Evolutionary conservation across 1,140 invertebrate genomes (phyloP).

Genomic region (Aphidius ervi): DNA sequence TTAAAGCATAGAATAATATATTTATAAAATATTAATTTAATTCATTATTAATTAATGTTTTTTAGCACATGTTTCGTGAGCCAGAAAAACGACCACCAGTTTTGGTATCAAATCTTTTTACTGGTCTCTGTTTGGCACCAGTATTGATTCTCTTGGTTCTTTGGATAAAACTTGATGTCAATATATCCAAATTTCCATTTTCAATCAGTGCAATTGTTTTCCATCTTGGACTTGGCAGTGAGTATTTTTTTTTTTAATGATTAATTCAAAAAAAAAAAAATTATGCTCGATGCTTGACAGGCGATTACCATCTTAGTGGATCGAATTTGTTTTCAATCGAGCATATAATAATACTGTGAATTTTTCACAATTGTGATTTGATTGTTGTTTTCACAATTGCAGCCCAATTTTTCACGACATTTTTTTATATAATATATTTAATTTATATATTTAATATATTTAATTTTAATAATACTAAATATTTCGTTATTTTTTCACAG

Average conservation of each 20-base stretch:
- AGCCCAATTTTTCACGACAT: conserved; percentile 46
- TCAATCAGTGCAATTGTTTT: conserved; percentile 79
- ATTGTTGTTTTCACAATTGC: conserved; percentile 35
- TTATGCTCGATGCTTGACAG: conserved; percentile 41
- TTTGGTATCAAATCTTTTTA: conserved; percentile 87
- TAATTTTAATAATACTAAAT: background rate
- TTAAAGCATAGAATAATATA: too few relatives aligned
- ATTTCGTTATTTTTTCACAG: conserved; percentile 51
- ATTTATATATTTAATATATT: background rate
- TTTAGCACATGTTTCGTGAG: conserved; percentile 84
- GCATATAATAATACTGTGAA: conserved; percentile 41
- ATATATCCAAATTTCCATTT: conserved; percentile 78
- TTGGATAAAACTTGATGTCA: conserved; percentile 86
- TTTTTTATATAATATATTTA: conserved; percentile 9
- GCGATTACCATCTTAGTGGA: conserved; percentile 19
- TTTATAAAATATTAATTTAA: too few relatives aligned
- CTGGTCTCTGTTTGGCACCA: conserved; percentile 75
- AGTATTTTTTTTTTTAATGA: conserved; percentile 29
- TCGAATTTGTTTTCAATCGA: conserved; percentile 39
- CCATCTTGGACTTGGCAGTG: conserved; percentile 77
- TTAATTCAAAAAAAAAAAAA: conserved; percentile 5
- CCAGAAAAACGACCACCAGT: conserved; percentile 87
- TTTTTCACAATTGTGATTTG: conserved; percentile 44
- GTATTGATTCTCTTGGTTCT: conserved; percentile 78
- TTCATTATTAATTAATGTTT: conserved; percentile 24